These are phyloP conservation scores for Forbesichthys agassizii DNA, from an alignment of 2,113 vertebrate species.

Conservation along the genomic window DNA sequence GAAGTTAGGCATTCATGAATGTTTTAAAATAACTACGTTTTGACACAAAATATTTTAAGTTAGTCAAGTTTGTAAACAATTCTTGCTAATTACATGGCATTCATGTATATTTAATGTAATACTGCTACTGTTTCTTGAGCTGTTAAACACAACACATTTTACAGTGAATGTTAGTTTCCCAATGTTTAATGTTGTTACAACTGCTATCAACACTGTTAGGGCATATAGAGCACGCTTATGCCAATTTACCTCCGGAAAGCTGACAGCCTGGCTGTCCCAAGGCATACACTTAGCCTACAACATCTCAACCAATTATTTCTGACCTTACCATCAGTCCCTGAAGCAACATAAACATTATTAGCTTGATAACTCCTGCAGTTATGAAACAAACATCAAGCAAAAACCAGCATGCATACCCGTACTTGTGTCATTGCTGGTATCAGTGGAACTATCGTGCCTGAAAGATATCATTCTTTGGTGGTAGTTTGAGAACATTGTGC, in stretches of 20 bases:
- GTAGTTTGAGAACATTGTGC: too few relatives aligned
- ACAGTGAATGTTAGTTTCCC: too few relatives aligned
- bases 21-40: background rate
- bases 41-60: background rate
- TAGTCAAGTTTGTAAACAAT: too few relatives aligned
- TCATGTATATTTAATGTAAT: too few relatives aligned
- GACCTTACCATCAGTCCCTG: background rate
- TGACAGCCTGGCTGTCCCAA: background rate
- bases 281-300: background rate
- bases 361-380: constrained; percentile 34
- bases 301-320: background rate
- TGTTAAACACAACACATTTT: too few relatives aligned
- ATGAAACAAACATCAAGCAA: constrained; percentile 44
- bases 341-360: background rate
- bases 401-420: background rate
- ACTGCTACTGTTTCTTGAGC: too few relatives aligned
- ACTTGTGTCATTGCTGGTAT: too few relatives aligned
- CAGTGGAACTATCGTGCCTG: too few relatives aligned
- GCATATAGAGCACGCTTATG: background rate
- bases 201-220: background rate
- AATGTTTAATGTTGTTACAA: background rate
- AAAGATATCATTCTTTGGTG: too few relatives aligned
- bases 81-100: too few relatives aligned
- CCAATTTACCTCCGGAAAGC: background rate
- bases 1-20: too few relatives aligned